phyloP scores from a whole-genome alignment of 2,113 vertebrate genomes.

The Lycaon pictus region DNA sequence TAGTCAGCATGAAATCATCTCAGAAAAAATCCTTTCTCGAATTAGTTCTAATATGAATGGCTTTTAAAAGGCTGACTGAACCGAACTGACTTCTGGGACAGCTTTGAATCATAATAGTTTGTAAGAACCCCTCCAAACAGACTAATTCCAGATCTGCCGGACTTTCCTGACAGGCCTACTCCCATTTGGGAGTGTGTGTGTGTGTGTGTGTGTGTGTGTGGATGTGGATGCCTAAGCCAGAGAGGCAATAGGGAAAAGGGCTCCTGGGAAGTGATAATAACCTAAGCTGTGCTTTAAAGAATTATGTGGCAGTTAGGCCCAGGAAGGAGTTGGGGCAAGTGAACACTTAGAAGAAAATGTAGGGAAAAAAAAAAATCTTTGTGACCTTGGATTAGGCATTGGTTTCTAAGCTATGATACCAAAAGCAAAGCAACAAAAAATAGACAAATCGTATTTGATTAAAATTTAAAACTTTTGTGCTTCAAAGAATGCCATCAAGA shows the following conservation, averaged over 20 bases:
- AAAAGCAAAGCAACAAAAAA: not conserved
- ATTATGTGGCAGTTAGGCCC: not conserved
- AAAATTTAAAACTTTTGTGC: not conserved
- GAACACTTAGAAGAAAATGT: conserved; percentile 14
- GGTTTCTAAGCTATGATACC: not conserved
- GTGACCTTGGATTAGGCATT: not conserved
- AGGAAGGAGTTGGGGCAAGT: not conserved
- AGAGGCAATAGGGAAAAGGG: not conserved
- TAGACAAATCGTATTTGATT: not conserved
- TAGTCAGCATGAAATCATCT: not conserved
- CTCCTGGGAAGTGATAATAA: not conserved
- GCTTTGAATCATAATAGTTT: conserved; percentile 20
- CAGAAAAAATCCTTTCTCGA: conserved; percentile 18
- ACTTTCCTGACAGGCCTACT: not conserved
- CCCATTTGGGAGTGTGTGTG: not conserved
- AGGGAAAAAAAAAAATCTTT: not conserved
- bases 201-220: not conserved
- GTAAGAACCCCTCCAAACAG: not conserved
- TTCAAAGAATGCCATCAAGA: not conserved
- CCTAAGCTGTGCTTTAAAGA: not conserved
- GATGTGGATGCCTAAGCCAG: not conserved
- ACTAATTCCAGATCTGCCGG: not conserved
- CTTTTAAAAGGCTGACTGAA: not conserved
- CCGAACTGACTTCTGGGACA: not conserved
- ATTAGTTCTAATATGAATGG: not conserved